Conservation (phyloP, 2,113 vertebrate species). For the Oncorhynchus mykiss region DNA sequence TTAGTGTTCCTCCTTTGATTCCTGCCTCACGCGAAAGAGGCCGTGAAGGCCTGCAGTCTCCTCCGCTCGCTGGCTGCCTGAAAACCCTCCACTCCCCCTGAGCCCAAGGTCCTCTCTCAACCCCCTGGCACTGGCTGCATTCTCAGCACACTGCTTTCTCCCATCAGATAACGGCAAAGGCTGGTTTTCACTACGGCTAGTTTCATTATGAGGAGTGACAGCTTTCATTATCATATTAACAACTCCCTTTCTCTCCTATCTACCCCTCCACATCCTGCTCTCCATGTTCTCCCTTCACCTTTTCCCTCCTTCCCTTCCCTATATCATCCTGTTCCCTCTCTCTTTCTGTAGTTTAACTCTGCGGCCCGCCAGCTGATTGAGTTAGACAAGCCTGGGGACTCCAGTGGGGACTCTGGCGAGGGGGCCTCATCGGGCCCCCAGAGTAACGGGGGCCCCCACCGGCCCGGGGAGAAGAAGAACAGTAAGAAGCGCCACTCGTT, state of each 20-base stretch:
- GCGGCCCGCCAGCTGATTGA: slow-evolving; percentile 95
- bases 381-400: slow-evolving; percentile 86
- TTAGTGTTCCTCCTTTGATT: slow-evolving; percentile 52
- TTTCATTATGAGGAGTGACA: slow-evolving; percentile 26
- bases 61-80: neutral
- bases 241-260: neutral
- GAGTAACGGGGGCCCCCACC: slow-evolving; percentile 81
- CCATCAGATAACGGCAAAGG: slow-evolving; percentile 10
- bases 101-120: neutral
- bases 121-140: neutral
- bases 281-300: neutral
- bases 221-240: slow-evolving; percentile 38
- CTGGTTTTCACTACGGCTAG: neutral
- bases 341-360: slow-evolving; percentile 84
- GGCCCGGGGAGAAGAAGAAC: slow-evolving; percentile 91
- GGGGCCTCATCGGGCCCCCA: slow-evolving; percentile 81
- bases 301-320: neutral
- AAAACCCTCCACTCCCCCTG: neutral
- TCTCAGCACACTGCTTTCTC: neutral
- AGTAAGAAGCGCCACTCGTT: slow-evolving; percentile 98
- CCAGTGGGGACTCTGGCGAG: slow-evolving; percentile 80
- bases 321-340: neutral
- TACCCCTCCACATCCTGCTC: neutral
- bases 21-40: slow-evolving; percentile 44
- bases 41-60: slow-evolving; percentile 22